Evolutionary conservation across 2,888 invertebrate species (phyloP).

Genomic region (Baccha elongata): DNA sequence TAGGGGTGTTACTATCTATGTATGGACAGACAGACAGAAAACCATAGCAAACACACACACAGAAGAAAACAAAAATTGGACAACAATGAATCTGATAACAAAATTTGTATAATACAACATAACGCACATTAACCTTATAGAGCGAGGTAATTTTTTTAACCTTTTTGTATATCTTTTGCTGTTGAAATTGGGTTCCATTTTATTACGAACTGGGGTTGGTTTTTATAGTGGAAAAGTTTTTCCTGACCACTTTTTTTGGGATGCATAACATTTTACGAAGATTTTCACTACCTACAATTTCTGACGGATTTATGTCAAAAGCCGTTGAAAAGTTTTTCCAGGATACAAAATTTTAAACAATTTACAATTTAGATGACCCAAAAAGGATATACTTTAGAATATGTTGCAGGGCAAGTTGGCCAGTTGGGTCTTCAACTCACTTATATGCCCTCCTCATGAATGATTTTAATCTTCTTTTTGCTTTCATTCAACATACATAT

Average conservation of each 20-base stretch:
- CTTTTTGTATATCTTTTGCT: constrained; percentile 9
- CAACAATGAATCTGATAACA: constrained; percentile 42
- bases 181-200: constrained; percentile 21
- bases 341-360: constrained; percentile 22
- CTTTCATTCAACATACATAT: background rate
- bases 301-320: constrained; percentile 16
- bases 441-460: background rate
- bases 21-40: background rate
- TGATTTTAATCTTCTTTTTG: constrained; percentile 17
- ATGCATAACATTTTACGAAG: constrained; percentile 18
- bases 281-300: background rate
- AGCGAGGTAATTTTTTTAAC: background rate
- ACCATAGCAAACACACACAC: background rate
- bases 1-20: constrained; percentile 52
- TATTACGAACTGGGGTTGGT: background rate
- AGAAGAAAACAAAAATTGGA: constrained; percentile 23
- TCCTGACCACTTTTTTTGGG: background rate
- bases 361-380: constrained; percentile 17
- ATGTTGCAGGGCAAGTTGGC: background rate
- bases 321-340: background rate
- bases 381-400: constrained; percentile 2
- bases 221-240: constrained; percentile 8
- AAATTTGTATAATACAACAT: constrained; percentile 42
- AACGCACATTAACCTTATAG: constrained; percentile 36
- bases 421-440: background rate